These are phyloP conservation scores for Phaetusa simplex DNA, from an alignment of 2,113 vertebrate genomes.

Conservation along the genomic window DNA sequence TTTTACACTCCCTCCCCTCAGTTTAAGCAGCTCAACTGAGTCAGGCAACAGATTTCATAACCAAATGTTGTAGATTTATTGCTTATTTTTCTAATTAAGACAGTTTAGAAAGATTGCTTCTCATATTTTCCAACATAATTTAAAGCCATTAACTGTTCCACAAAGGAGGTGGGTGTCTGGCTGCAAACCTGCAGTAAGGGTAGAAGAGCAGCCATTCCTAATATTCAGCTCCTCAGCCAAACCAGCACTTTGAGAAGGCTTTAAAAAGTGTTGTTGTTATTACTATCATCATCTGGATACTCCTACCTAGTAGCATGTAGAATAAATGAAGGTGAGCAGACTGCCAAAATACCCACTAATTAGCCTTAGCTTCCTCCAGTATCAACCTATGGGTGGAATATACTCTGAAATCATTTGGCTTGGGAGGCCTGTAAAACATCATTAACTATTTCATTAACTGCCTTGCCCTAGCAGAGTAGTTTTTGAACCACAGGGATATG, in stretches of 20 bases:
- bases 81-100: neutral
- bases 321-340: neutral
- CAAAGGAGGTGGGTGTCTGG: neutral
- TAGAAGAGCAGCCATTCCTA: neutral
- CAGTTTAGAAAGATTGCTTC: neutral
- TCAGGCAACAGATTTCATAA: neutral
- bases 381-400: neutral
- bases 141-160: neutral
- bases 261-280: neutral
- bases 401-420: neutral
- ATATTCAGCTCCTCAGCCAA: neutral
- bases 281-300: neutral
- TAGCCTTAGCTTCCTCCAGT: neutral
- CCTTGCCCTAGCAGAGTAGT: neutral
- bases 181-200: neutral
- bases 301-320: neutral
- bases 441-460: neutral
- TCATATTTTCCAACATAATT: neutral
- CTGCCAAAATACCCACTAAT: neutral
- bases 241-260: neutral
- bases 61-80: neutral
- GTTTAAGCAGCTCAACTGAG: neutral
- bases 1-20: neutral
- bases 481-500: neutral
- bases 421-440: neutral